These are phyloP conservation scores for Cinclus mexicanus DNA, from an alignment of 2,113 vertebrate species.

Conservation along the genomic window DNA sequence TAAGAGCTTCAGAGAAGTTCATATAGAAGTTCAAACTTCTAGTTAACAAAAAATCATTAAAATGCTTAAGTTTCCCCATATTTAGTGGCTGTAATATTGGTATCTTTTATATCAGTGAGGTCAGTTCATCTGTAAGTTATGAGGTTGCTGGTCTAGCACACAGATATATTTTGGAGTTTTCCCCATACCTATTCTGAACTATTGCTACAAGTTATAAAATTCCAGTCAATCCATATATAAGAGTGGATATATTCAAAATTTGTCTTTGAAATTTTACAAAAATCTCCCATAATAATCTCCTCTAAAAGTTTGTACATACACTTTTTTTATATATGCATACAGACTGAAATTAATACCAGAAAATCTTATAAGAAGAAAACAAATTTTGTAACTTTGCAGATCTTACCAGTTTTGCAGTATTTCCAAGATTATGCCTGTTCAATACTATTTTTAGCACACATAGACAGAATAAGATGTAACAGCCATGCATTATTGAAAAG, in stretches of 20 bases:
- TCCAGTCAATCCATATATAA: not conserved
- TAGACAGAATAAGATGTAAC: not conserved
- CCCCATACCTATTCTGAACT: not conserved
- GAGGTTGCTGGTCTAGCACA: not conserved
- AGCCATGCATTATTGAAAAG: conserved; percentile 22
- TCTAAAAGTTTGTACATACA: not conserved
- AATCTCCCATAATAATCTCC: not conserved
- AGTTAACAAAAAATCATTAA: not conserved
- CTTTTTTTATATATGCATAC: not conserved
- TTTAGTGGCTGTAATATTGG: not conserved
- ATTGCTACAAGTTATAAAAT: not conserved
- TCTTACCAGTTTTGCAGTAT: not conserved
- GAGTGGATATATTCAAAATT: not conserved
- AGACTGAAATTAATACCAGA: not conserved
- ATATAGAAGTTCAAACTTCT: not conserved
- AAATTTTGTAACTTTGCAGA: not conserved
- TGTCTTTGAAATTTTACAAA: not conserved
- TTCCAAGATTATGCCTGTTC: not conserved
- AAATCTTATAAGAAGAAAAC: not conserved
- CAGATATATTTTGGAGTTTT: not conserved
- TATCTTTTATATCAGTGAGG: not conserved
- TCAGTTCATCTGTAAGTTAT: not conserved
- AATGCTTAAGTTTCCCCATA: not conserved
- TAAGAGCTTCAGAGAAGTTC: not conserved
- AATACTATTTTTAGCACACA: not conserved